phyloP scores from a whole-genome alignment of 2,797 vertebrate genomes.

The Sebastes iracundus region DNA sequence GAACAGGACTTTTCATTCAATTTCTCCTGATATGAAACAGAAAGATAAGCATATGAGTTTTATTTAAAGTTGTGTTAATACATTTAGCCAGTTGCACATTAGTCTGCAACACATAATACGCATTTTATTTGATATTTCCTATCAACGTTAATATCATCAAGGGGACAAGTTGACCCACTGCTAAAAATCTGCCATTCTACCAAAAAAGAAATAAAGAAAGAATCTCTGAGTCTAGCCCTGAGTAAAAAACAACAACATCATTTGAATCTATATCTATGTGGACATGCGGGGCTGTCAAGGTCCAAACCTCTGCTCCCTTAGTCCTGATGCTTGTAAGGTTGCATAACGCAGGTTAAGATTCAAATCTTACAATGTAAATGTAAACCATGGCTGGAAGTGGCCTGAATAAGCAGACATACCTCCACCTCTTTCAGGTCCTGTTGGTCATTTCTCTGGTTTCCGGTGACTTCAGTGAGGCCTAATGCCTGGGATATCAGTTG shows the following conservation, averaged over 20 bases:
- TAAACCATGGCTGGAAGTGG: neutral
- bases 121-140: too few species aligned
- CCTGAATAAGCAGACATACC: constrained; percentile 69
- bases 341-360: neutral
- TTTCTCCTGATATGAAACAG: neutral
- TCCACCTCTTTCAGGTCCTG: constrained; percentile 83
- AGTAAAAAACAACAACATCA: too few species aligned
- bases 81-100: too few species aligned
- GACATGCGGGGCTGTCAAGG: too few species aligned
- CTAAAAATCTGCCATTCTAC: too few species aligned
- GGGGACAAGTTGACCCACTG: too few species aligned
- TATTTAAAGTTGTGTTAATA: too few species aligned
- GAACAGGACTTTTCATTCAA: neutral
- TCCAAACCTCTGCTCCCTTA: neutral
- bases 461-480: constrained; percentile 60
- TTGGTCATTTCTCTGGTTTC: constrained; percentile 62
- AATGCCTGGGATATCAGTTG: constrained; percentile 76
- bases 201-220: too few species aligned
- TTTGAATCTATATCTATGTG: neutral
- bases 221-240: too few species aligned
- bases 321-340: neutral
- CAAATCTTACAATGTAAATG: neutral
- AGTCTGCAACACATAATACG: too few species aligned
- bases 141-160: too few species aligned
- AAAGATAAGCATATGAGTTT: neutral